Conservation (phyloP, 2,888 invertebrate genomes). For the Hesperia comma region DNA sequence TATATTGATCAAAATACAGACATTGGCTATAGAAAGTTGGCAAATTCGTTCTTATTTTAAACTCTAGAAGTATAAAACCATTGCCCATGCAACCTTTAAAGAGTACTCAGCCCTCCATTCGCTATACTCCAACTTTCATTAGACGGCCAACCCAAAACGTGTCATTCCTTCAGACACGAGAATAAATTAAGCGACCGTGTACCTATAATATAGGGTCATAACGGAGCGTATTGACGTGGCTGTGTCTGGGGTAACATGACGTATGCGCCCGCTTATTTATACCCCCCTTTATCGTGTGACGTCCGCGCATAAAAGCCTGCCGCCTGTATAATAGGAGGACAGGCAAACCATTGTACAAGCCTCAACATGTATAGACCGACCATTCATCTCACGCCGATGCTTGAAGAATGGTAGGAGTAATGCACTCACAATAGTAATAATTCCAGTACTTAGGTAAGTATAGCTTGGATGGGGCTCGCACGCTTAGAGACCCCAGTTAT, state of each 20-base stretch:
- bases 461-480: slow-evolving; percentile 22
- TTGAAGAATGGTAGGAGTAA: slow-evolving; percentile 61
- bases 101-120: slow-evolving; percentile 6
- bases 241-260: slow-evolving; percentile 56
- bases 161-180: slow-evolving; percentile 41
- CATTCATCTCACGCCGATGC: slow-evolving; percentile 66
- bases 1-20: too few relatives aligned
- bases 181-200: slow-evolving; percentile 46
- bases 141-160: slow-evolving; percentile 35
- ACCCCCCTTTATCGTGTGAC: slow-evolving; percentile 62
- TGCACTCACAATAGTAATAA: slow-evolving; percentile 65
- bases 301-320: slow-evolving; percentile 65
- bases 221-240: slow-evolving; percentile 54
- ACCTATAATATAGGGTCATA: slow-evolving; percentile 52
- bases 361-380: slow-evolving; percentile 55
- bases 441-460: slow-evolving; percentile 47
- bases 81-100: neutral
- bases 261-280: slow-evolving; percentile 66
- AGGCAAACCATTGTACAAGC: slow-evolving; percentile 62
- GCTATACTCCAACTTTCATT: slow-evolving; percentile 30
- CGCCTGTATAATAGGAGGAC: slow-evolving; percentile 73
- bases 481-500: slow-evolving; percentile 24
- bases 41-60: too few relatives aligned
- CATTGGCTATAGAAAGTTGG: too few relatives aligned
- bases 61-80: too few relatives aligned